These are phyloP conservation scores for Pogonus chalceus DNA, from an alignment of 1,140 invertebrate genomes.

Conservation along the genomic window DNA sequence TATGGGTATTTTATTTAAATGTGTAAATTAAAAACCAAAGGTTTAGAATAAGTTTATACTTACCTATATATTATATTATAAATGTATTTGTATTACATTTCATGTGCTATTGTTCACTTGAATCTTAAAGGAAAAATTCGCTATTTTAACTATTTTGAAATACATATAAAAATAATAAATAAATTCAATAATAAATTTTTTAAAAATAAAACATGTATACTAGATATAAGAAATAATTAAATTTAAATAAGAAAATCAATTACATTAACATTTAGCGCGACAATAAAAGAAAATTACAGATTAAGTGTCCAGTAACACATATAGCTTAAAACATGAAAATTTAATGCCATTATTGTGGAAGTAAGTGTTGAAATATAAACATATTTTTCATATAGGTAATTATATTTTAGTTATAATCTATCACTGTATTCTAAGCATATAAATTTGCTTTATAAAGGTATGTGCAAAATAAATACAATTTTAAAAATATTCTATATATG, in stretches of 20 bases:
- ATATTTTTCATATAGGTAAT: slow-evolving; percentile 5
- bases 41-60: not conserved
- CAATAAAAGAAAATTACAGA: slow-evolving; percentile 1
- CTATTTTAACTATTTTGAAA: no score
- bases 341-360: not conserved
- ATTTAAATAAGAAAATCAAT: no score
- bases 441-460: slow-evolving; percentile 1
- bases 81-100: not conserved
- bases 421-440: slow-evolving; percentile 2
- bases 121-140: no score
- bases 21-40: slow-evolving; percentile 2
- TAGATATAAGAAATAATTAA: no score
- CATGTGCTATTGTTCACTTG: not conserved
- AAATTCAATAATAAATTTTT: no score
- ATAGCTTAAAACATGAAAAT: not conserved
- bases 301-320: slow-evolving; percentile 5
- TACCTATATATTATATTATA: not conserved
- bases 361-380: not conserved
- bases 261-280: not conserved
- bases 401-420: not conserved
- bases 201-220: no score
- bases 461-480: slow-evolving; percentile 3
- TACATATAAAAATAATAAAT: no score
- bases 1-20: no score
- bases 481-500: slow-evolving; percentile 1